Evolutionary conservation across 2,113 vertebrate genomes (phyloP).

Genomic region (Corydoras sp.): DNA sequence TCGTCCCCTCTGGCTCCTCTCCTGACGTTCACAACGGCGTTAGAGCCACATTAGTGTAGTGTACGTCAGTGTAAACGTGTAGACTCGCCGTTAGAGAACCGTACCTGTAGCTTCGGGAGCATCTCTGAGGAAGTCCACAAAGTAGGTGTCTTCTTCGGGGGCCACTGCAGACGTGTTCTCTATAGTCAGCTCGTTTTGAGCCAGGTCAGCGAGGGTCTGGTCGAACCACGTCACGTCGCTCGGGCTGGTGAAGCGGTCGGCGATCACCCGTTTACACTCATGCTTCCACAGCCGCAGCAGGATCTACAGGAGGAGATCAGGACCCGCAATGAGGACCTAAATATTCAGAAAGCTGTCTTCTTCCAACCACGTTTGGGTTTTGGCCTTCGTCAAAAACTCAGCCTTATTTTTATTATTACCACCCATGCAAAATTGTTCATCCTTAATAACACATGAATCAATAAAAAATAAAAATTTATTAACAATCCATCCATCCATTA

Average conservation of each 20-base stretch:
- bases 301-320: conserved; percentile 55
- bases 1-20: conserved; percentile 74
- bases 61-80: no score
- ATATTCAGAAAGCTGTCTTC: no score
- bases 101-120: conserved; percentile 79
- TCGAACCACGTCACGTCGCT: conserved; percentile 88
- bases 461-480: no score
- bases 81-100: no score
- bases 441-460: no score
- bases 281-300: conserved; percentile 87
- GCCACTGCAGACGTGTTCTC: conserved; percentile 59
- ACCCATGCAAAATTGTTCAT: no score
- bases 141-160: conserved; percentile 69
- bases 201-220: conserved; percentile 62
- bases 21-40: conserved; percentile 54
- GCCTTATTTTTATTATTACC: no score
- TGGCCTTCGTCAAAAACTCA: no score
- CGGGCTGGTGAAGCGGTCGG: conserved; percentile 80
- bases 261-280: conserved; percentile 88
- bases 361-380: no score
- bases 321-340: background rate
- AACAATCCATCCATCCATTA: no score
- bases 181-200: conserved; percentile 69
- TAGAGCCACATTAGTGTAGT: no score
- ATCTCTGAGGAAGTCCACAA: conserved; percentile 90